Conservation (phyloP, 2,888 invertebrate species). For the Itoplectis maculator region DNA sequence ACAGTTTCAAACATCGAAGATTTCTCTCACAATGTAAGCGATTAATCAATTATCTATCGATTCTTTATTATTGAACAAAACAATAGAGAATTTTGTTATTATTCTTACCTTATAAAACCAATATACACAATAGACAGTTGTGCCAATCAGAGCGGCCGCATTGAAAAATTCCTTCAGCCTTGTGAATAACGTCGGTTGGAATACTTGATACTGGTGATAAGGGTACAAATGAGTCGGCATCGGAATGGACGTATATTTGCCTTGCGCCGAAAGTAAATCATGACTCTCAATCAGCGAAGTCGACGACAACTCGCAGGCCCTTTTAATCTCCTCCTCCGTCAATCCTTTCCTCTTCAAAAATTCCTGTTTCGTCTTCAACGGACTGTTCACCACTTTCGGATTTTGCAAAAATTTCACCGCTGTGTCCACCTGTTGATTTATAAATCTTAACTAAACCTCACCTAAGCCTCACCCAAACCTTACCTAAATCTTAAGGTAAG, state of each 20-base stretch:
- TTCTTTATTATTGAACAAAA: background rate
- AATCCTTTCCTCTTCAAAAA: constrained; percentile 92
- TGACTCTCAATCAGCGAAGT: constrained; percentile 64
- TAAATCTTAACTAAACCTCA: background rate
- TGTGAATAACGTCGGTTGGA: constrained; percentile 84
- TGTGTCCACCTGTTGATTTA: constrained; percentile 89
- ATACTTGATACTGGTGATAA: constrained; percentile 70
- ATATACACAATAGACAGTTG: constrained; percentile 91
- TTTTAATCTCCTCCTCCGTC: constrained; percentile 90
- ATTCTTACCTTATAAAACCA: constrained; percentile 92
- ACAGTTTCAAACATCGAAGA: background rate
- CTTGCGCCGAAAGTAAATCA: constrained; percentile 67
- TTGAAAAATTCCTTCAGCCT: constrained; percentile 90
- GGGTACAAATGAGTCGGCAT: constrained; percentile 76
- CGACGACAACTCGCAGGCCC: constrained; percentile 89
- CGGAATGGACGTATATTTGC: constrained; percentile 77
- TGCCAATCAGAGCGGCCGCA: constrained; percentile 90
- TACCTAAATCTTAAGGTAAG: too few relatives aligned
- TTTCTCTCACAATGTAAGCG: too few relatives aligned
- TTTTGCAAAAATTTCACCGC: constrained; percentile 95
- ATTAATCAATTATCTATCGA: too few relatives aligned
- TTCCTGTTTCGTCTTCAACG: constrained; percentile 91
- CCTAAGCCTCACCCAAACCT: background rate
- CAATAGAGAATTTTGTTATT: too few relatives aligned
- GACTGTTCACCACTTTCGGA: constrained; percentile 92